Evolutionary conservation across 2,888 invertebrate genomes (phyloP).

Genomic region (Pachymerium ferrugineum): DNA sequence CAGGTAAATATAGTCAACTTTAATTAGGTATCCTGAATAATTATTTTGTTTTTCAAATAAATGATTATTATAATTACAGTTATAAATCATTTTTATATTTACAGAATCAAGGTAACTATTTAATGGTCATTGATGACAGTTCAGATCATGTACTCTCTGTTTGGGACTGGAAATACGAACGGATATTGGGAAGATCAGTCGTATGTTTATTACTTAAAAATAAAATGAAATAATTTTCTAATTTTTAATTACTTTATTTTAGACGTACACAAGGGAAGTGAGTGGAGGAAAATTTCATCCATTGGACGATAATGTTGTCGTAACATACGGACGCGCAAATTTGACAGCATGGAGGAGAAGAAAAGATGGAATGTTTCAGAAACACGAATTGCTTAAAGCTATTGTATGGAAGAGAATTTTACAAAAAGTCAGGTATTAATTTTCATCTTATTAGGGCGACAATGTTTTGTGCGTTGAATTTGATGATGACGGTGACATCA

Average conservation of each 20-base stretch:
- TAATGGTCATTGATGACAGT: slow-evolving; percentile 81
- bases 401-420: too few relatives aligned
- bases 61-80: neutral
- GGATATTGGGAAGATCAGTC: slow-evolving; percentile 86
- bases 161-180: slow-evolving; percentile 94
- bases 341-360: slow-evolving; percentile 87
- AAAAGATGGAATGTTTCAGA: slow-evolving; percentile 83
- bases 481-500: slow-evolving; percentile 84
- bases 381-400: slow-evolving; percentile 68
- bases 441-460: slow-evolving; percentile 50
- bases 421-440: too few relatives aligned
- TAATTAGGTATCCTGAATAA: neutral
- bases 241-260: slow-evolving; percentile 39
- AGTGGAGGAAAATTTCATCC: slow-evolving; percentile 88
- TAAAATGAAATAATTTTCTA: neutral
- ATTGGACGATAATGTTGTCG: slow-evolving; percentile 79
- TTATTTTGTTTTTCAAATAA: neutral
- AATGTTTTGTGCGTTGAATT: slow-evolving; percentile 64
- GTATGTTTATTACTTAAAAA: slow-evolving; percentile 57
- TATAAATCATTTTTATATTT: slow-evolving; percentile 39
- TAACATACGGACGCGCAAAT: slow-evolving; percentile 86
- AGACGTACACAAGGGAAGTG: slow-evolving; percentile 84
- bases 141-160: slow-evolving; percentile 84
- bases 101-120: slow-evolving; percentile 84
- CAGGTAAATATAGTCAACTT: slow-evolving; percentile 55